These are phyloP conservation scores for Trypoxylus dichotomus DNA, from an alignment of 1,140 invertebrate genomes.

Conservation along the genomic window DNA sequence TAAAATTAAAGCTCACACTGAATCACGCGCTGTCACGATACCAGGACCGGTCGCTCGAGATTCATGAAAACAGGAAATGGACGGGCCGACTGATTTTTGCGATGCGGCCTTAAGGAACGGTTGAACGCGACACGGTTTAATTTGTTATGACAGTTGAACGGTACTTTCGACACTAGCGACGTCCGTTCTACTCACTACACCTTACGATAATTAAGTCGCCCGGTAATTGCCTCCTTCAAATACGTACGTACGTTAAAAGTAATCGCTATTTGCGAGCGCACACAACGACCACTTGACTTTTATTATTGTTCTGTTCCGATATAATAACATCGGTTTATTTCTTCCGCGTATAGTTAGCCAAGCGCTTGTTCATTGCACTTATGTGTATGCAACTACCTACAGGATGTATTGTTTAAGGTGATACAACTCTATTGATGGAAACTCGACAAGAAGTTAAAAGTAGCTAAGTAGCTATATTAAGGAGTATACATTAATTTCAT, in stretches of 20 bases:
- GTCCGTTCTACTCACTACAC: not conserved
- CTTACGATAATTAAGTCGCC: conserved; percentile 12
- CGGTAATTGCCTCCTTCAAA: conserved; percentile 12
- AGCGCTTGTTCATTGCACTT: not conserved
- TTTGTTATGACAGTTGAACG: conserved; percentile 24
- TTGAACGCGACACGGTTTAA: not conserved
- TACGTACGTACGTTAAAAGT: not conserved
- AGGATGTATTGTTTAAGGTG: not conserved
- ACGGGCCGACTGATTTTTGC: not conserved
- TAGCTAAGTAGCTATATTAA: too few species aligned
- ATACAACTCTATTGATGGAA: too few species aligned
- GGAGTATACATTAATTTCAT: too few species aligned
- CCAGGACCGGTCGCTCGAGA: not conserved
- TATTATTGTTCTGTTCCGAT: not conserved
- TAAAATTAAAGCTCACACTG: not conserved
- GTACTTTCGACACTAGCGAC: conserved; percentile 9
- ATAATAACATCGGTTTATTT: conserved; percentile 11
- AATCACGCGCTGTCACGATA: conserved; percentile 8
- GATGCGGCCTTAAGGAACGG: not conserved
- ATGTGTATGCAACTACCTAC: not conserved
- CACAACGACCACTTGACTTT: not conserved
- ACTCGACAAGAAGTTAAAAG: too few species aligned
- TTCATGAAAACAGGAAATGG: conserved; percentile 20
- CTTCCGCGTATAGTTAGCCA: not conserved
- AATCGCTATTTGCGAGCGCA: not conserved